Percentiles rank a stretch among this genome's conserved stretches.
Conservation (phyloP, 2,888 invertebrate species). For the Amphipyra tragopoginis region DNA sequence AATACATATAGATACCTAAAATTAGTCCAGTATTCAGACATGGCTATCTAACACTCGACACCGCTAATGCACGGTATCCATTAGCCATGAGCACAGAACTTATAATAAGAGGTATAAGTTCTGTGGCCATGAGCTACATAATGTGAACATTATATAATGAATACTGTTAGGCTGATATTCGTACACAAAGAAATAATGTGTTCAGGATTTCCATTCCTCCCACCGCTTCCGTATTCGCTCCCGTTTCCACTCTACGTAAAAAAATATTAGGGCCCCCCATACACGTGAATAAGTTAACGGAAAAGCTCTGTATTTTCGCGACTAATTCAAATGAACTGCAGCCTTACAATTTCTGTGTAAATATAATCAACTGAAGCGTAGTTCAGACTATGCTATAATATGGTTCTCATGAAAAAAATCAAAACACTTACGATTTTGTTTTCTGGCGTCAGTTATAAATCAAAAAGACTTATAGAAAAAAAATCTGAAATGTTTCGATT, state of each 20-base stretch:
- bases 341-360: neutral
- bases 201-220: conserved; percentile 29
- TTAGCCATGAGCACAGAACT: conserved; percentile 34
- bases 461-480: too few relatives aligned
- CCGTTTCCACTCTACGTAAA: conserved; percentile 13
- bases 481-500: too few relatives aligned
- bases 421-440: too few relatives aligned
- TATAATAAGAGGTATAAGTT: too few relatives aligned
- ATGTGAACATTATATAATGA: conserved; percentile 22
- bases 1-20: too few relatives aligned
- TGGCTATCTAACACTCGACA: conserved; percentile 29
- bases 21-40: neutral
- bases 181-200: conserved; percentile 30
- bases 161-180: conserved; percentile 3
- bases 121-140: too few relatives aligned
- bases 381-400: too few relatives aligned
- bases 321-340: neutral
- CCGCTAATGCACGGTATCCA: conserved; percentile 27
- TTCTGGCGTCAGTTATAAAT: too few relatives aligned
- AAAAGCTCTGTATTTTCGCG: neutral
- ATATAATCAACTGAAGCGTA: neutral
- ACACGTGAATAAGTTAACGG: conserved; percentile 2
- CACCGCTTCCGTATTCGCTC: conserved; percentile 4
- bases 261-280: conserved; percentile 20
- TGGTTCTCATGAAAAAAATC: too few relatives aligned